Evolutionary conservation across 2,113 vertebrate genomes (phyloP).

Genomic region (Ptilorrhoa leucosticta): DNA sequence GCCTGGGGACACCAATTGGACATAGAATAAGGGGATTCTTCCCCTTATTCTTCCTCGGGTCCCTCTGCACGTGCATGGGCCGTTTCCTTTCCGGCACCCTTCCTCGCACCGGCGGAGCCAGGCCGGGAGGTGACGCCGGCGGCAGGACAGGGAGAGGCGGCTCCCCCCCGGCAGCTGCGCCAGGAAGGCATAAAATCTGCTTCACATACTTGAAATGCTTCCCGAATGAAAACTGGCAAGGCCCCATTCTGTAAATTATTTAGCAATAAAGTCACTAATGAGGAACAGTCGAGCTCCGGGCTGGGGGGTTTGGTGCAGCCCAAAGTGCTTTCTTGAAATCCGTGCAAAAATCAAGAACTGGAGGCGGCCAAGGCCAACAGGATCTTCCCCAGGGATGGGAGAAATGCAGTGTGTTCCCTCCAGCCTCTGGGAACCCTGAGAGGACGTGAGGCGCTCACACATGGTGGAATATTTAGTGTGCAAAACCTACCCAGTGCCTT

Average conservation of each 20-base stretch:
- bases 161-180: slow-evolving; percentile 51
- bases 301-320: background rate
- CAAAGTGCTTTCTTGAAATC: background rate
- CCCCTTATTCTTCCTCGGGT: background rate
- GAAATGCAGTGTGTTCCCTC: background rate
- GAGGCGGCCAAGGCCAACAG: background rate
- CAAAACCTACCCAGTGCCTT: background rate
- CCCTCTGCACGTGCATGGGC: rapidly evolving
- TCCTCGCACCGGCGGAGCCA: rapidly evolving
- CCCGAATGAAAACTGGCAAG: slow-evolving; percentile 60
- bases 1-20: background rate
- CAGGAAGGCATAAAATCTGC: slow-evolving; percentile 56
- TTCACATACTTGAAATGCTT: slow-evolving; percentile 69
- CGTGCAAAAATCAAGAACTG: background rate
- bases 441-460: background rate
- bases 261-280: slow-evolving; percentile 64
- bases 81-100: rapidly evolving
- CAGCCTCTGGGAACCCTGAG: background rate
- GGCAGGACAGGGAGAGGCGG: background rate
- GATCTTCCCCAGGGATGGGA: background rate
- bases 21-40: rapidly evolving
- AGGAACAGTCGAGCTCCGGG: background rate
- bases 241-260: slow-evolving; percentile 58
- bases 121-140: background rate
- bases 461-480: rapidly evolving